Conservation (phyloP, 2,888 invertebrate genomes). For the Colletes collaris region DNA sequence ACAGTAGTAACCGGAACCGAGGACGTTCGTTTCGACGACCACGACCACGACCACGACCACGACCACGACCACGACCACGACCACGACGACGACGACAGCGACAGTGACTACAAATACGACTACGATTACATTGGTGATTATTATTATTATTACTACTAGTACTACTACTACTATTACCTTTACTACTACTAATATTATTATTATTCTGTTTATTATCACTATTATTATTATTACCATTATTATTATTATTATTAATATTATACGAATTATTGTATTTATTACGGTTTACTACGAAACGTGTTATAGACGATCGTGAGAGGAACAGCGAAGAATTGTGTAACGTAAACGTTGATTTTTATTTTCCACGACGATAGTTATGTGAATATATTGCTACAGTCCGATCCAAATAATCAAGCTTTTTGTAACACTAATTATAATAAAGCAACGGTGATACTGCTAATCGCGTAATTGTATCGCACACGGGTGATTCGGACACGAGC, state of each 20-base stretch:
- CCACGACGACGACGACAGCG: background rate
- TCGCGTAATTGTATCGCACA: slow-evolving; percentile 75
- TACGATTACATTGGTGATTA: slow-evolving; percentile 37
- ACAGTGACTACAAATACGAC: slow-evolving; percentile 27
- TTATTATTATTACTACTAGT: slow-evolving; percentile 29
- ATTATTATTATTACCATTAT: slow-evolving; percentile 43
- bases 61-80: background rate
- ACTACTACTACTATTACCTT: slow-evolving; percentile 24
- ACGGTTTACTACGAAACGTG: slow-evolving; percentile 46
- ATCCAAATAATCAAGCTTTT: slow-evolving; percentile 83
- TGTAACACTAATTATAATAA: slow-evolving; percentile 81
- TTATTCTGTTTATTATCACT: slow-evolving; percentile 18
- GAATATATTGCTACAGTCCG: slow-evolving; percentile 83
- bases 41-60: background rate
- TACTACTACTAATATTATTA: slow-evolving; percentile 19
- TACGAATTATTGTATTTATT: slow-evolving; percentile 68
- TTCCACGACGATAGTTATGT: slow-evolving; percentile 80
- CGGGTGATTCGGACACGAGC: slow-evolving; percentile 45
- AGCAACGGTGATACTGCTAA: slow-evolving; percentile 78
- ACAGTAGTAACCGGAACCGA: slow-evolving; percentile 36
- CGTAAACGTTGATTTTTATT: slow-evolving; percentile 81
- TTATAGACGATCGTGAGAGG: slow-evolving; percentile 47
- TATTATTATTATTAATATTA: slow-evolving; percentile 33
- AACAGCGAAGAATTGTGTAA: slow-evolving; percentile 72
- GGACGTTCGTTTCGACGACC: slow-evolving; percentile 2